Conservation (phyloP, 2,888 invertebrate genomes). For the Eutolmus rufibarbis region DNA sequence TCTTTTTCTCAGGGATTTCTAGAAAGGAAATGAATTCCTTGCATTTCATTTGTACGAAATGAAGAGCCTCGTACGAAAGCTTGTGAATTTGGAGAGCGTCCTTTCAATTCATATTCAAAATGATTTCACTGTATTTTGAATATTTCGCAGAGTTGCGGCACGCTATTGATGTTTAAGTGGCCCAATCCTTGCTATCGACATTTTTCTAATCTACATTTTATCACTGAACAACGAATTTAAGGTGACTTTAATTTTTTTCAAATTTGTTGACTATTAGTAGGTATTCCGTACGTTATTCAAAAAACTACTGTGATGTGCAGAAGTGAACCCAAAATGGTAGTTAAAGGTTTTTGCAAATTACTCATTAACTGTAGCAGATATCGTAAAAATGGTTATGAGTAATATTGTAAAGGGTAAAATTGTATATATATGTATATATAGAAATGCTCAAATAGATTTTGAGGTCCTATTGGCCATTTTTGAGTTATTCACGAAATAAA, state of each 20-base stretch:
- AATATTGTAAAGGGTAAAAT: too few relatives aligned
- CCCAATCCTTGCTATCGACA: background rate
- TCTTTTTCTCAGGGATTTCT: background rate
- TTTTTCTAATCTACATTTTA: background rate
- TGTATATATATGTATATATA: too few relatives aligned
- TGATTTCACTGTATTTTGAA: background rate
- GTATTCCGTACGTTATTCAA: too few relatives aligned
- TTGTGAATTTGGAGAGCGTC: background rate
- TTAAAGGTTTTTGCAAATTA: too few relatives aligned
- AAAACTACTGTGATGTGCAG: too few relatives aligned
- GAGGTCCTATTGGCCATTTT: too few relatives aligned
- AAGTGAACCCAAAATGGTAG: too few relatives aligned
- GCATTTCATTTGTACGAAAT: background rate
- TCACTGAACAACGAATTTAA: background rate
- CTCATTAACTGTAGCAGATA: too few relatives aligned
- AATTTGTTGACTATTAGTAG: too few relatives aligned
- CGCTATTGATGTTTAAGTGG: background rate
- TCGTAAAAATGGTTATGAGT: too few relatives aligned
- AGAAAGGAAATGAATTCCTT: background rate
- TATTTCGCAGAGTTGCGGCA: background rate
- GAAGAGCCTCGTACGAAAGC: background rate
- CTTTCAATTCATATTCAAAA: background rate
- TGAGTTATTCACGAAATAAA: too few relatives aligned
- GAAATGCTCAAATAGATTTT: too few relatives aligned
- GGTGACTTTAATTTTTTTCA: background rate